Percentiles rank a stretch among this genome's conserved stretches.
These are phyloP conservation scores for Plectrocnemia conspersa DNA, from an alignment of 1,140 invertebrate species.

Conservation along the genomic window DNA sequence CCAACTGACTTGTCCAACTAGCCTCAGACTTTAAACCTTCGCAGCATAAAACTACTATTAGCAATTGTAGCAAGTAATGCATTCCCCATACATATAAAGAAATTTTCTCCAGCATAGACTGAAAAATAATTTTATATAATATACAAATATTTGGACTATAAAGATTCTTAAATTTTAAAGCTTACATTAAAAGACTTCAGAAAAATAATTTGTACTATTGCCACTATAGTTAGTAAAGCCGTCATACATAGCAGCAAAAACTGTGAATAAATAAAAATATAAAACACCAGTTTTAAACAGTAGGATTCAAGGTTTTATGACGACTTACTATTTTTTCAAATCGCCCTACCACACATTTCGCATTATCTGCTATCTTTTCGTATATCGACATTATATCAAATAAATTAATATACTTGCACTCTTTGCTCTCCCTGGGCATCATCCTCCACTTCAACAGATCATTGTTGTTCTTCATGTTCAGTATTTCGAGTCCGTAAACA, in stretches of 20 bases:
- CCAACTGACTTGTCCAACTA: neutral
- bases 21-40: neutral
- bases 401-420: neutral
- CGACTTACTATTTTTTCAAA: neutral
- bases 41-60: neutral
- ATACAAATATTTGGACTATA: too few relatives aligned
- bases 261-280: too few relatives aligned
- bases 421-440: neutral
- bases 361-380: neutral
- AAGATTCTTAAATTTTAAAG: too few relatives aligned
- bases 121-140: too few relatives aligned
- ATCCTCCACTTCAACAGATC: neutral
- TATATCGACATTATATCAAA: neutral
- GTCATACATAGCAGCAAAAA: neutral
- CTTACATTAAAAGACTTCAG: too few relatives aligned
- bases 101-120: neutral
- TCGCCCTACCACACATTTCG: neutral
- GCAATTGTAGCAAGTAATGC: neutral
- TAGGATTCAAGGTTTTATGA: too few relatives aligned
- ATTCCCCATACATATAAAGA: neutral
- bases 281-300: too few relatives aligned
- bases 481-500: neutral
- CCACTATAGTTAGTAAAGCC: neutral
- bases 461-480: too few relatives aligned
- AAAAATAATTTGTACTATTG: neutral